These are phyloP conservation scores for Erebia palarica DNA, from an alignment of 2,888 invertebrate genomes.

Conservation along the genomic window DNA sequence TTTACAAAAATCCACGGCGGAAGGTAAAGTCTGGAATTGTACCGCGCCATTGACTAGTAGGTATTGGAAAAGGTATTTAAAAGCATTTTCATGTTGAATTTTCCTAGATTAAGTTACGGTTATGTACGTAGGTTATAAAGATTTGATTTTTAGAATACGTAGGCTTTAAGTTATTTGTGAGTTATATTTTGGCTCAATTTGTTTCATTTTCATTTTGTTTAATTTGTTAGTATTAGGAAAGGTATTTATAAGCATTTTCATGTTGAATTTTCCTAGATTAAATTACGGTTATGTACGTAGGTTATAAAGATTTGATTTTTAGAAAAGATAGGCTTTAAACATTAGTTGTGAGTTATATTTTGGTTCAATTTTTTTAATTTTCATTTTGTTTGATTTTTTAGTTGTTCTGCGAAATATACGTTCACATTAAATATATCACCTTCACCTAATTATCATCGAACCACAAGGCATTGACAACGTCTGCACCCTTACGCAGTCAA, in stretches of 20 bases:
- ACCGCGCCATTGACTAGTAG: not conserved
- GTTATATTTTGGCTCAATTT: too few species aligned
- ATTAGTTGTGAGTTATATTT: too few species aligned
- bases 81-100: slow-evolving; percentile 5
- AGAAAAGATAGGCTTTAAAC: not conserved
- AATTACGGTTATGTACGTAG: not conserved
- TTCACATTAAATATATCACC: too few species aligned
- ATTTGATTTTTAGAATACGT: not conserved
- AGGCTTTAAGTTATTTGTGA: too few species aligned
- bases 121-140: not conserved
- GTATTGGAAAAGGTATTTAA: slow-evolving; percentile 1
- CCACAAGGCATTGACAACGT: too few species aligned
- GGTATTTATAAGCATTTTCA: slow-evolving; percentile 14
- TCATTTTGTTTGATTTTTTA: too few species aligned
- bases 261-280: not conserved
- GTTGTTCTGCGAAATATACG: too few species aligned
- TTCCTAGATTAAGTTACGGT: not conserved
- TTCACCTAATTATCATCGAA: too few species aligned
- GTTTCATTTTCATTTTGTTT: too few species aligned
- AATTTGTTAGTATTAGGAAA: not conserved
- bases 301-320: not conserved
- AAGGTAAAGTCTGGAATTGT: slow-evolving; percentile 10
- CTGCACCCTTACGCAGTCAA: too few species aligned
- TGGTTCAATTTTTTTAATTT: too few species aligned
- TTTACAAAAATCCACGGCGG: slow-evolving; percentile 6